A percentile compares a stretch with the other conserved stretches of the same genome.
phyloP scores from a whole-genome alignment of 2,888 invertebrate species.

The Heliconius cydno region DNA sequence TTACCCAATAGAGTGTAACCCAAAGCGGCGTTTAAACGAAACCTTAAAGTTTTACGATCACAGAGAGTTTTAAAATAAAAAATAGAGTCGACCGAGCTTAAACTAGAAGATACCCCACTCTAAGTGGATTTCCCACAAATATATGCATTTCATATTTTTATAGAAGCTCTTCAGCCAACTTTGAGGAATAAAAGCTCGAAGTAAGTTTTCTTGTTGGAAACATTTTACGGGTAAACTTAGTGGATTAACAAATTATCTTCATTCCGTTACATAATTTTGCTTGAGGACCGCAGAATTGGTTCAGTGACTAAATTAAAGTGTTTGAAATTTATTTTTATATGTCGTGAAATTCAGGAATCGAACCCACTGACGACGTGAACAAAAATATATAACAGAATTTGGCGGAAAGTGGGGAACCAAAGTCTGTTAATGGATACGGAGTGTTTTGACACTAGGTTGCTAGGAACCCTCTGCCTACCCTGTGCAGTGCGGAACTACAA shows the following conservation, averaged over 20 bases:
- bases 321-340: not conserved
- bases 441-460: no score
- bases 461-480: no score
- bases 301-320: not conserved
- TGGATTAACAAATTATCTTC: slow-evolving; percentile 30
- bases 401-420: no score
- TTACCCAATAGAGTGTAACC: not conserved
- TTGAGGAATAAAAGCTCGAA: slow-evolving; percentile 26
- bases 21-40: slow-evolving; percentile 12
- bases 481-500: no score
- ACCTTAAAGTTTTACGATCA: slow-evolving; percentile 43
- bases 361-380: no score
- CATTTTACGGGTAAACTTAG: slow-evolving; percentile 27
- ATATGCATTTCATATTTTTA: slow-evolving; percentile 39
- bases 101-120: slow-evolving; percentile 28
- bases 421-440: no score
- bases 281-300: slow-evolving; percentile 2
- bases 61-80: slow-evolving; percentile 39
- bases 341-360: no score
- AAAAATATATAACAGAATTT: no score
- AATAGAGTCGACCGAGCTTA: slow-evolving; percentile 32
- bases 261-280: slow-evolving; percentile 25
- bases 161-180: slow-evolving; percentile 25
- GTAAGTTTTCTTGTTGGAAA: slow-evolving; percentile 22
- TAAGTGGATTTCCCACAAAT: slow-evolving; percentile 36